Conservation (phyloP, 92 coral and sea anemone species). For the Epizoanthus ramosus region DNA sequence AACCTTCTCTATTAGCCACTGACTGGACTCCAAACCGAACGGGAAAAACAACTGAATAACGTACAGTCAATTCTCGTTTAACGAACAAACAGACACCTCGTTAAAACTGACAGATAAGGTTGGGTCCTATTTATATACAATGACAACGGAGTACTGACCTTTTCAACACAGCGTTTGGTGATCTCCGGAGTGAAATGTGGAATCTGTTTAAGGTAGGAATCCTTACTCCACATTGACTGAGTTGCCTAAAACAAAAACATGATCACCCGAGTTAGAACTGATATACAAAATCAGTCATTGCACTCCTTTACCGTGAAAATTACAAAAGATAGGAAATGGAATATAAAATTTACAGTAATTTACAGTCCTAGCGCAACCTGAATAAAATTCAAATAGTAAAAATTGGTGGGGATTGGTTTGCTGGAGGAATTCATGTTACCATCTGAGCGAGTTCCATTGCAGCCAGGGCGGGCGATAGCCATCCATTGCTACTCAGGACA, state of each 20-base stretch:
- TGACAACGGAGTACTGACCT: conserved; percentile 48
- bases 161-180: conserved; percentile 88
- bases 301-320: too few relatives aligned
- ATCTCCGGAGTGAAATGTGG: conserved; percentile 91
- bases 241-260: conserved; percentile 62
- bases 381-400: not conserved
- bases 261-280: not conserved
- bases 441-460: conserved; percentile 99
- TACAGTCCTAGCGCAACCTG: too few relatives aligned
- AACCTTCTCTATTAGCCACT: too few relatives aligned
- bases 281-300: too few relatives aligned
- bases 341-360: too few relatives aligned
- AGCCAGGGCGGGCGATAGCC: conserved; percentile 98
- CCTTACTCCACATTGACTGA: conserved; percentile 99
- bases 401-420: not conserved
- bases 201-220: conserved; percentile 92
- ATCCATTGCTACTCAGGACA: conserved; percentile 97
- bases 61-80: not conserved
- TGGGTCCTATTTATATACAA: not conserved
- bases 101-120: not conserved
- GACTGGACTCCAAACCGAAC: too few relatives aligned
- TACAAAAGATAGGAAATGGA: not conserved
- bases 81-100: not conserved
- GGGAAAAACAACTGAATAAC: too few relatives aligned
- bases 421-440: conserved; percentile 56